A percentile compares a stretch with the other conserved stretches of the same genome.
Evolutionary conservation across 2,797 vertebrate species (phyloP).

Genomic region (Anas bahamensis): DNA sequence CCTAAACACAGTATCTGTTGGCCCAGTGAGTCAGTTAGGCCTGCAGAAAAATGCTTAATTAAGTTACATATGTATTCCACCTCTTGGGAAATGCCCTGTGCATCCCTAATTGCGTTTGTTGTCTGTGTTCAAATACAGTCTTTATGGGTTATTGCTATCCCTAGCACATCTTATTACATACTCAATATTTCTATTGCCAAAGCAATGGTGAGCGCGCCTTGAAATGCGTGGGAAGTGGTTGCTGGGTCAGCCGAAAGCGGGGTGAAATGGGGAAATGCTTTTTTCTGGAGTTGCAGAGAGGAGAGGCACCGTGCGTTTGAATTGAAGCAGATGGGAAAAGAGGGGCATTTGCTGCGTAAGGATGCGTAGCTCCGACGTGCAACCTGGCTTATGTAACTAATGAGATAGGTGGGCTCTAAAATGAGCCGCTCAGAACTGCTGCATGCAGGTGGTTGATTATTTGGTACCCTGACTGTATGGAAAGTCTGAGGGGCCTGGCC

Average conservation of each 20-base stretch:
- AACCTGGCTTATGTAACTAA: neutral
- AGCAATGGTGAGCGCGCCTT: neutral
- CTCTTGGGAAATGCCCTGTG: neutral
- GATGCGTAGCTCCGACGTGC: no score
- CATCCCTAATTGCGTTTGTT: neutral
- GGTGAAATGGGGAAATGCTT: neutral
- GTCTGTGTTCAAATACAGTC: neutral
- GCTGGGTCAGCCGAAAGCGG: neutral
- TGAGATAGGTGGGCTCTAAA: neutral
- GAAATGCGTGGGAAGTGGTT: neutral
- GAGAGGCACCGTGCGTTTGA: neutral
- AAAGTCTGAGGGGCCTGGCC: neutral
- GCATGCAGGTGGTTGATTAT: neutral
- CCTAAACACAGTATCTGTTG: conserved; percentile 9
- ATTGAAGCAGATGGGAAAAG: neutral
- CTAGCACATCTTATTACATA: neutral
- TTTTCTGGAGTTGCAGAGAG: neutral
- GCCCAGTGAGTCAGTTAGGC: conserved; percentile 34
- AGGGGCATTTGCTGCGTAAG: neutral
- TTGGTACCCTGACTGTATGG: neutral
- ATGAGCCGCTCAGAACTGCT: neutral
- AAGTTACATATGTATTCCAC: neutral
- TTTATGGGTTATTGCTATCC: neutral
- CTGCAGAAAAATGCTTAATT: conserved; percentile 9
- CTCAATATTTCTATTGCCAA: neutral